Percentiles rank a stretch among this genome's conserved stretches.
These are phyloP conservation scores for Meandrina meandrites DNA, from an alignment of 92 coral and sea anemone species.

Conservation along the genomic window DNA sequence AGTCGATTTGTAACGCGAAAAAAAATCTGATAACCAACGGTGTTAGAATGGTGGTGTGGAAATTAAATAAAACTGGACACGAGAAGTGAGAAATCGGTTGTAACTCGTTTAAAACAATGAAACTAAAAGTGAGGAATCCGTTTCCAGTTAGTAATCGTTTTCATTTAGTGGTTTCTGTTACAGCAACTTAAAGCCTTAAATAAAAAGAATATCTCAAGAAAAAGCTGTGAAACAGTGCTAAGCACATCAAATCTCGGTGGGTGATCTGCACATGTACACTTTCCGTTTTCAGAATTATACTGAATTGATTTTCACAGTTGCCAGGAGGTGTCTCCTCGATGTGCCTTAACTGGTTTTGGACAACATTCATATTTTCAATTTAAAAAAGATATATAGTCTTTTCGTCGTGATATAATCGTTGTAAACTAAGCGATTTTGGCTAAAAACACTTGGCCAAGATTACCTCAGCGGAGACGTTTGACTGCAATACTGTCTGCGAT, in stretches of 20 bases:
- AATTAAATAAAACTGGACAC: too few relatives aligned
- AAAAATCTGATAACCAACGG: too few relatives aligned
- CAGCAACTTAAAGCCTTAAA: background rate
- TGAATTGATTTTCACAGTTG: background rate
- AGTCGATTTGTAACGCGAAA: too few relatives aligned
- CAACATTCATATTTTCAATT: background rate
- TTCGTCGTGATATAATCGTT: background rate
- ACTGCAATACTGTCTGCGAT: background rate
- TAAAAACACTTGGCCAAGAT: too few relatives aligned
- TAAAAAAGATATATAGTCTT: background rate
- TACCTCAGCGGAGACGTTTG: too few relatives aligned
- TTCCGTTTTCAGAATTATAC: background rate
- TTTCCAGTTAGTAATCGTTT: background rate
- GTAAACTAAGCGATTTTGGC: background rate
- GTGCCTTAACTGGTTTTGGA: background rate
- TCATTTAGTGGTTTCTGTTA: background rate
- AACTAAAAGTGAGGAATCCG: background rate
- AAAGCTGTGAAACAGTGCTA: background rate
- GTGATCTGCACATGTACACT: background rate
- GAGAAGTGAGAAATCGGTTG: background rate
- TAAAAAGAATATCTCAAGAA: background rate
- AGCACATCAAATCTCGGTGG: slow-evolving; percentile 10
- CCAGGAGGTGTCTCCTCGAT: background rate
- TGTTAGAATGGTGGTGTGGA: too few relatives aligned
- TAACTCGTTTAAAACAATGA: background rate